A percentile compares a stretch with the other conserved stretches of the same genome.
Conservation (phyloP, 1,140 invertebrate species). For the Drosophila burlai region DNA sequence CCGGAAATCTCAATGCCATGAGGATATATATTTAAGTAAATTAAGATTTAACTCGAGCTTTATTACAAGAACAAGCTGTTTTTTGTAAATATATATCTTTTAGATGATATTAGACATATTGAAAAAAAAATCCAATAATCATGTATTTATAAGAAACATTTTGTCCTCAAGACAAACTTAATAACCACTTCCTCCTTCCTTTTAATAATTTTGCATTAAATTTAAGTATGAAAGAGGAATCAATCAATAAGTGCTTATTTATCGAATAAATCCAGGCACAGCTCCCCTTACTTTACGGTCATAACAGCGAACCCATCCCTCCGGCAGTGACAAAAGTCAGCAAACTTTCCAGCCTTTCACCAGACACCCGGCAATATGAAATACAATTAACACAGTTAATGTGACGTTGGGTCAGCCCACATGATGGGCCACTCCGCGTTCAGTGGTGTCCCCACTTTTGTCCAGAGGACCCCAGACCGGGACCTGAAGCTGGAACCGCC, state of each 20-base stretch:
- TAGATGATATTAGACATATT: not conserved
- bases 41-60: not conserved
- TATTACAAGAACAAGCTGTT: not conserved
- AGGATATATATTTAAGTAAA: not conserved
- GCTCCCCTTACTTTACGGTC: constrained; percentile 14
- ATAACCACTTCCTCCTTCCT: too few species aligned
- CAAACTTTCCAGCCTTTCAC: constrained; percentile 56
- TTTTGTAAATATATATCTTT: not conserved
- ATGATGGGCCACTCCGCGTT: constrained; percentile 33
- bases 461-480: constrained; percentile 13
- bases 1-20: not conserved
- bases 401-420: constrained; percentile 53
- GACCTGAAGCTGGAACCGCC: constrained; percentile 26
- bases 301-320: constrained; percentile 6
- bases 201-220: not conserved
- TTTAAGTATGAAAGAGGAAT: constrained; percentile 7
- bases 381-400: constrained; percentile 72
- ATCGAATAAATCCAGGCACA: constrained; percentile 1
- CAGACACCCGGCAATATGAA: constrained; percentile 50
- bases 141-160: not conserved
- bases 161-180: not conserved
- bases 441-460: constrained; percentile 21
- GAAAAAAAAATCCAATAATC: not conserved
- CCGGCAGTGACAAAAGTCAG: constrained; percentile 33
- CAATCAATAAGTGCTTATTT: constrained; percentile 19